Conservation (phyloP, 2,888 invertebrate genomes). For the Celastrina argiolus region DNA sequence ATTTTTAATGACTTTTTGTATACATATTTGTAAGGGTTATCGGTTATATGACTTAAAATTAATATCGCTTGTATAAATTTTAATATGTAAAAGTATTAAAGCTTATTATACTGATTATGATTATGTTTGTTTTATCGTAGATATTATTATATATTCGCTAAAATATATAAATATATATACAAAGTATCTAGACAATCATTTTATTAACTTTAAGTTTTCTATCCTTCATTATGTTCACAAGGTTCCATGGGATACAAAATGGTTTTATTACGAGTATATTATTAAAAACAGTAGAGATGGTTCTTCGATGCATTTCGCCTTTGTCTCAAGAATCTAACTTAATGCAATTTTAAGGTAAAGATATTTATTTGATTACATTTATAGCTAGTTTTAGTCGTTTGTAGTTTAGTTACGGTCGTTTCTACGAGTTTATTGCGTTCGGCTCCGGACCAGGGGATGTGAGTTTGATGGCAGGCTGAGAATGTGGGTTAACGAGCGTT, state of each 20-base stretch:
- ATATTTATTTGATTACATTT: constrained; percentile 9
- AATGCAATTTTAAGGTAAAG: constrained; percentile 5
- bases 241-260: no score
- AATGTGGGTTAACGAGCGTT: constrained; percentile 72
- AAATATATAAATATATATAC: no score
- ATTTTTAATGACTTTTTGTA: background rate
- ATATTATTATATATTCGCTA: no score
- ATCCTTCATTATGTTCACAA: no score
- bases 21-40: background rate
- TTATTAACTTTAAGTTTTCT: no score
- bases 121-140: background rate
- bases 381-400: constrained; percentile 6
- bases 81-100: background rate
- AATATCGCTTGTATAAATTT: background rate
- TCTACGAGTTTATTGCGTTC: constrained; percentile 23
- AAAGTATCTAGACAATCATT: no score
- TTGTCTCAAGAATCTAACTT: background rate
- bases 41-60: background rate
- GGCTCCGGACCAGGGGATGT: constrained; percentile 37
- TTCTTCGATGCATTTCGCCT: background rate
- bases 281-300: no score
- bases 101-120: background rate
- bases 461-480: constrained; percentile 41
- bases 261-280: no score
- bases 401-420: constrained; percentile 23